Evolutionary conservation across 2,797 vertebrate species (phyloP), one percentile per base, ranked within the genome.

Genomic region (Microcaecilia unicolor): DNA sequence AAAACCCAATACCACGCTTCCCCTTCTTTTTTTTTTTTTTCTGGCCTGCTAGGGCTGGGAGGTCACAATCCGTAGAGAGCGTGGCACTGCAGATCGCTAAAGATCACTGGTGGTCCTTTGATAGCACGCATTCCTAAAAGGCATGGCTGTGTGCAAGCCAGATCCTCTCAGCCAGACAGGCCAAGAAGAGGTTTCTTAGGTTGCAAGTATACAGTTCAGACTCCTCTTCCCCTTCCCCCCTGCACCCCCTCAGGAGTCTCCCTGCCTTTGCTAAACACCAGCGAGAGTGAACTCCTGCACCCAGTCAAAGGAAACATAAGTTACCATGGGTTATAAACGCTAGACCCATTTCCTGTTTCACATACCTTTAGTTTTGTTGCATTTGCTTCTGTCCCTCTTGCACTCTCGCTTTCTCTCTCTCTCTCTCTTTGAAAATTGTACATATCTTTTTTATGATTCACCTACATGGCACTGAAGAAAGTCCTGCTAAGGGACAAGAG

Each of bases 21-120:
- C 25, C 21, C 1, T 36, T 43, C 32, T 44, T 33, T 7, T n/a
- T 28, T 31, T 18, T 37, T 41, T 28, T 68, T 76, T 61, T 67
- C 58, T 57, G 63, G 52, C 69, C 69, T 20, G 58, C 67, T 21
- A 46, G 29, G 64, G 34, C 59, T 48, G 26, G 44, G 23, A 38
- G 46, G 55, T 73, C 58, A 51, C 51, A 51, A 49, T 59, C 42
- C 6, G 4, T 46, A 31, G 42, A 48, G 72, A 58, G 26, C 56
- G 41, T 50, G 25, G 38, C 57, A 48, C 32, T 48, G 11, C 24
- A 49, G 34, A 64, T 39, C 44, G 38, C 51, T 44, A 36, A 39
- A 47, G 56, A 41, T 44, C 57, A 33, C 30, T 39, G 25, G 52
- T 61, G 55, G 63, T 76, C 50, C 41, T 11, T 10, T 40, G 10